phyloP scores from a whole-genome alignment of 2,797 vertebrate species.

The Sebastes iracundus region DNA sequence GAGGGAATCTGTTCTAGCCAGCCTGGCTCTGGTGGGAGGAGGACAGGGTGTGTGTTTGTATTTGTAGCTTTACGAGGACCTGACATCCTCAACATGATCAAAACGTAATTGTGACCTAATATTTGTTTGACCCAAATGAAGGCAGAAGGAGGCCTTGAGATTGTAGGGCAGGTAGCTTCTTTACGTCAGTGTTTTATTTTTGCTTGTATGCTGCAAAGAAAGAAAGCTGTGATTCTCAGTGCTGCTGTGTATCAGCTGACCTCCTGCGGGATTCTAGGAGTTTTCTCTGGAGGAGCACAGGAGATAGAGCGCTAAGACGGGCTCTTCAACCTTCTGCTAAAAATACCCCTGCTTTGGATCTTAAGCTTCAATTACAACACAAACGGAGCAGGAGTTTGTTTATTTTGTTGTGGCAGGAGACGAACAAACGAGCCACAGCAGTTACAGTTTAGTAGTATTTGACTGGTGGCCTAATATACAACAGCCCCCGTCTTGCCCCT shows the following conservation, averaged over 20 bases:
- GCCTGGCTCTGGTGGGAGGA: conserved; percentile 61
- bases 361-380: conserved; percentile 35
- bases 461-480: background rate
- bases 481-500: background rate
- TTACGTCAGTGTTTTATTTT: background rate
- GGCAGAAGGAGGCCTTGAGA: background rate
- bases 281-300: conserved; percentile 57
- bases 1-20: conserved; percentile 63
- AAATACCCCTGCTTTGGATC: conserved; percentile 51
- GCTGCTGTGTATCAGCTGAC: conserved; percentile 63
- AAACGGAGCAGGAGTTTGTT: conserved; percentile 27
- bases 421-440: background rate
- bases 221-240: conserved; percentile 38
- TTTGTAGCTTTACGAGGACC: conserved; percentile 15
- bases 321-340: conserved; percentile 50
- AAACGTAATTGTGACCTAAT: conserved; percentile 2
- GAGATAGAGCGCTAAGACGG: conserved; percentile 27
- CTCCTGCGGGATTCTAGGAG: conserved; percentile 65
- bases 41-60: conserved; percentile 23
- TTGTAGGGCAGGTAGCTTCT: background rate
- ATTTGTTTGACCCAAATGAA: background rate
- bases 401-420: conserved; percentile 15
- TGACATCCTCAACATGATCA: background rate
- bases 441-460: background rate
- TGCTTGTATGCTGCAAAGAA: conserved; percentile 8